Evolutionary conservation across 2,113 vertebrate species (phyloP).

Genomic region (Channa maculata): DNA sequence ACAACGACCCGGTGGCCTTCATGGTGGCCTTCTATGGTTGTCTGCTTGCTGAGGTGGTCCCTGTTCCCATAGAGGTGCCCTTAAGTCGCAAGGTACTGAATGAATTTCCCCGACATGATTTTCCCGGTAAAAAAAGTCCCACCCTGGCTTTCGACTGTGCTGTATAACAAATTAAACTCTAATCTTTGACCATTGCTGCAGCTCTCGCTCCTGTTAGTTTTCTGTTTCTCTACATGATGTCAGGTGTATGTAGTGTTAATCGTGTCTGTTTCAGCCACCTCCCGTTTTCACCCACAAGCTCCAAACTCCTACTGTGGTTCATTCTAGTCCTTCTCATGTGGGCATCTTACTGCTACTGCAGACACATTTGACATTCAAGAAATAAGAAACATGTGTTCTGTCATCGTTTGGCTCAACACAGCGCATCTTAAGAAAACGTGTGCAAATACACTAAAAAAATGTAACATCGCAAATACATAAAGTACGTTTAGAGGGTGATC

Average conservation of each 20-base stretch:
- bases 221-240: conserved; percentile 12
- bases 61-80: conserved; percentile 98
- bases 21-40: conserved; percentile 99
- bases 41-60: conserved; percentile 96
- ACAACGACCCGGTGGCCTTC: conserved; percentile 98
- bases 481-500: too few relatives aligned
- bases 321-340: background rate
- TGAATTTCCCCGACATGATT: background rate
- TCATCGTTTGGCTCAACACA: background rate
- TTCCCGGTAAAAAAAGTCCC: too few relatives aligned
- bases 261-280: conserved; percentile 4
- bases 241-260: conserved; percentile 18
- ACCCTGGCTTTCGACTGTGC: background rate
- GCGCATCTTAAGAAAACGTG: too few relatives aligned
- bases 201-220: background rate
- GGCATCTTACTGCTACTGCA: background rate
- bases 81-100: conserved; percentile 94
- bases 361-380: background rate
- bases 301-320: conserved; percentile 4
- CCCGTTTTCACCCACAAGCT: conserved; percentile 10
- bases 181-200: background rate
- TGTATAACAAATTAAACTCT: background rate
- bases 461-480: too few relatives aligned
- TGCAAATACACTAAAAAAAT: too few relatives aligned
- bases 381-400: background rate